Percentiles rank a stretch among this genome's conserved stretches.
Conservation (phyloP, 1,140 invertebrate species). For the Sycophaga agraensis region DNA sequence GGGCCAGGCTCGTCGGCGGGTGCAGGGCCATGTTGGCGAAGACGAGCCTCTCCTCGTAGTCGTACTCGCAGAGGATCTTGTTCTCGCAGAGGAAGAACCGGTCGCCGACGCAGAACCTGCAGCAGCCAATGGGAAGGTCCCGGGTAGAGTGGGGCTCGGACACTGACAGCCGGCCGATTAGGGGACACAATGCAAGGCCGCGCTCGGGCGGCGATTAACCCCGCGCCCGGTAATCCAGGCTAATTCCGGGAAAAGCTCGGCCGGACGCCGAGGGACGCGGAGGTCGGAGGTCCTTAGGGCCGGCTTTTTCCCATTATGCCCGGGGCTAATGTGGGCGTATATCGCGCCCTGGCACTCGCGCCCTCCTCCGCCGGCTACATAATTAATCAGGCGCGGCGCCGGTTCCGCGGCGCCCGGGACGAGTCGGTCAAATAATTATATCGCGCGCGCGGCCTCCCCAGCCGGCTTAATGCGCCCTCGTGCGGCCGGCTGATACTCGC, state of each 20-base stretch:
- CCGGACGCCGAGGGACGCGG: too few relatives aligned
- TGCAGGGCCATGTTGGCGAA: constrained; percentile 91
- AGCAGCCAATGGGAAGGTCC: constrained; percentile 23
- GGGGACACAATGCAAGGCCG: too few relatives aligned
- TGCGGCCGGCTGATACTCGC: constrained; percentile 34
- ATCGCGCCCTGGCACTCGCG: neutral
- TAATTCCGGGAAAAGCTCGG: too few relatives aligned
- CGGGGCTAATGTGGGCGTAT: neutral
- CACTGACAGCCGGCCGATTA: too few relatives aligned
- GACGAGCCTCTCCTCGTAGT: constrained; percentile 90
- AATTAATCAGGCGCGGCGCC: constrained; percentile 15
- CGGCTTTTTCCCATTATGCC: too few relatives aligned
- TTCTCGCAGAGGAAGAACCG: constrained; percentile 95
- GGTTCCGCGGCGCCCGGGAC: too few relatives aligned
- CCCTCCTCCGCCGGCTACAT: constrained; percentile 11
- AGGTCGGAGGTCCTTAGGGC: too few relatives aligned
- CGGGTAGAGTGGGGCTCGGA: too few relatives aligned
- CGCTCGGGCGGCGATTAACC: too few relatives aligned
- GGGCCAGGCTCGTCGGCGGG: constrained; percentile 75
- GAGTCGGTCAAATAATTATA: constrained; percentile 17
- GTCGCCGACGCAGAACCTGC: constrained; percentile 93
- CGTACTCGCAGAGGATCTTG: constrained; percentile 96
- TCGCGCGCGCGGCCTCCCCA: neutral
- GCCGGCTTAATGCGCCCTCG: neutral
- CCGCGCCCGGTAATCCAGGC: too few relatives aligned